These are phyloP conservation scores for Drosophila simulans DNA, from an alignment of 1,140 invertebrate species.

Conservation along the genomic window DNA sequence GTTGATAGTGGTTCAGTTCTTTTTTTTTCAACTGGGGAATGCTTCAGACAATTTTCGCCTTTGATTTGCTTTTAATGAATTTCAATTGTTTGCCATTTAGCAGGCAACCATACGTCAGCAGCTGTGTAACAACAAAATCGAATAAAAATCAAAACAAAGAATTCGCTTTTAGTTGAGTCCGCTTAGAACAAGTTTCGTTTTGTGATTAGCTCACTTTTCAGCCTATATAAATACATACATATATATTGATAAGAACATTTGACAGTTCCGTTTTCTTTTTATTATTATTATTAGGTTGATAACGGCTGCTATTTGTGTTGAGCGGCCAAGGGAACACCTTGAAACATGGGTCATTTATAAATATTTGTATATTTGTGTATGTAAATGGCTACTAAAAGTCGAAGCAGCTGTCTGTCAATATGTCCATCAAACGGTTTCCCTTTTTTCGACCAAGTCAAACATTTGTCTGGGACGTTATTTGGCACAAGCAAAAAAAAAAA, in stretches of 20 bases:
- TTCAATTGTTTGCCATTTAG: slow-evolving; percentile 55
- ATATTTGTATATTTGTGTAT: slow-evolving; percentile 6
- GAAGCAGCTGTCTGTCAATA: slow-evolving; percentile 38
- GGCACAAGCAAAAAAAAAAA: slow-evolving; percentile 1
- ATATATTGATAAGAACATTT: slow-evolving; percentile 20
- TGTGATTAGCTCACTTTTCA: slow-evolving; percentile 24
- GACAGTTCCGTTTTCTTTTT: slow-evolving; percentile 29
- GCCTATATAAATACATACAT: not conserved
- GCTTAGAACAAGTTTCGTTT: slow-evolving; percentile 41
- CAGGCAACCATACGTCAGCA: slow-evolving; percentile 40
- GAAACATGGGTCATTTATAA: slow-evolving; percentile 3
- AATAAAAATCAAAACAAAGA: slow-evolving; percentile 45
- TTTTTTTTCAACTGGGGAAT: not conserved
- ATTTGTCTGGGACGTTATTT: slow-evolving; percentile 28
- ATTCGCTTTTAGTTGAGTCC: slow-evolving; percentile 22
- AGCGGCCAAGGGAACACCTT: slow-evolving; percentile 40
- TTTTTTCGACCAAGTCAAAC: slow-evolving; percentile 36
- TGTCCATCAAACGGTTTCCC: slow-evolving; percentile 33
- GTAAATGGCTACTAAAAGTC: slow-evolving; percentile 11
- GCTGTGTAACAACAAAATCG: slow-evolving; percentile 27
- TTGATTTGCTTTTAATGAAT: slow-evolving; percentile 52
- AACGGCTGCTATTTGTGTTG: slow-evolving; percentile 1
- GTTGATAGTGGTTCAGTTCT: slow-evolving; percentile 20
- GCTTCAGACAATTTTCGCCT: slow-evolving; percentile 18
- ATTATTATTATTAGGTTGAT: slow-evolving; percentile 4